Evolutionary conservation across 2,888 invertebrate genomes (phyloP), one percentile per base, ranked within the genome.

Genomic region (Cremastinae sp.): DNA sequence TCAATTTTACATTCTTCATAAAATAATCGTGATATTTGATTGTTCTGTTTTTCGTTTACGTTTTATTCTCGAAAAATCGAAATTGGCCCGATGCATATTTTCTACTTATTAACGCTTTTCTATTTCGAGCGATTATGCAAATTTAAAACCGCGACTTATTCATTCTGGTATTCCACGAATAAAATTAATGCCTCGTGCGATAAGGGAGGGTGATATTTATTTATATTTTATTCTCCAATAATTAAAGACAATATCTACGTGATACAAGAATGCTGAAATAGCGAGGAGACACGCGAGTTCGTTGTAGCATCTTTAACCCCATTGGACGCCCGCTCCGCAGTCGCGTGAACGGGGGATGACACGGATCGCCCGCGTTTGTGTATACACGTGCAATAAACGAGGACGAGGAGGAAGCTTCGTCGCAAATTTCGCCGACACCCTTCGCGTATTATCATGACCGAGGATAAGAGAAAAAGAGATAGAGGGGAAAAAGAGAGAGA

Each of bases 371-470:
- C 36, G 18, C 12, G 18, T 34, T 8, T 51, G 12, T 51, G 36
- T 36, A n/a, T 36, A 8, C 38, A n/a, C 12, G 38, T n/a, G 38
- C 16, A 22, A 20, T 36, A 47, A 36, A 54, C 18, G 22, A n/a
- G 14, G 18, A 28, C 28, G 38, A 10, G 38, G 64, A 34, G 59
- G 34, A 49, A 66, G 62, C 22, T 20, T 59, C 71, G 61, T 75
- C 66, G 56, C 71, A 58, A 75, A 75, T 68, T 75, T 75, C 22
- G 22, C 71, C 28, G 62, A 75, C 75, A 53, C 56, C 71, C 51
- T 41, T 56, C 36, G 43, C 47, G 71, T 43, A 66, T 74, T 74
- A 61, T 70, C 58, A 61, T 12, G 22, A 51, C 66, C 38, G 14
- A 47, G 22, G 54, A 53, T 18, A 66, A 56, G 16, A 2, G 43